These are phyloP conservation scores for Lophura nycthemera DNA, from an alignment of 2,113 vertebrate genomes.

Conservation along the genomic window DNA sequence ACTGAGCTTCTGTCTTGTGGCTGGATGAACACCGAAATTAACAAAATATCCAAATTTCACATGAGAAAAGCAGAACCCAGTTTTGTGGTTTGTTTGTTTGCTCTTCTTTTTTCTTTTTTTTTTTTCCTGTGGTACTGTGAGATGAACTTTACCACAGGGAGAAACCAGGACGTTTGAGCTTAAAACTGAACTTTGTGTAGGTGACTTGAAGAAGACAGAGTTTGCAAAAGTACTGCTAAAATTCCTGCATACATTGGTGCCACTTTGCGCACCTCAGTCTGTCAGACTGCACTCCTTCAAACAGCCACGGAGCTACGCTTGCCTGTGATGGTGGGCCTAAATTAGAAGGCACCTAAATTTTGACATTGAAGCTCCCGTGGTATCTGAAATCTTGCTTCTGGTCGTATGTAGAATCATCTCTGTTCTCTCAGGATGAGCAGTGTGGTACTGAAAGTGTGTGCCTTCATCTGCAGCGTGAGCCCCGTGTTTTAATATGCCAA, in stretches of 20 bases:
- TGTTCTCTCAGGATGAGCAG: not conserved
- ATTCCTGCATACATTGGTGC: not conserved
- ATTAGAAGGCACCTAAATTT: not conserved
- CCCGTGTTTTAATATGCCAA: not conserved
- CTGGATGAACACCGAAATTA: not conserved
- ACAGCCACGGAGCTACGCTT: not conserved
- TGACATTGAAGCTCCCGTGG: not conserved
- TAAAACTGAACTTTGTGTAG: not conserved
- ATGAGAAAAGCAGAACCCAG: not conserved
- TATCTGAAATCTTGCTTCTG: conserved; percentile 4
- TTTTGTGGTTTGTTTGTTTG: fast-evolving
- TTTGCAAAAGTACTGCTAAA: not conserved
- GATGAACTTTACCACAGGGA: not conserved
- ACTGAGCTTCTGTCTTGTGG: not conserved
- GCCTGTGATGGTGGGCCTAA: not conserved
- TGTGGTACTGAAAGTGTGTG: not conserved
- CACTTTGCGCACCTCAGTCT: not conserved
- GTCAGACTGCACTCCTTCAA: not conserved
- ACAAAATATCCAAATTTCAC: not conserved
- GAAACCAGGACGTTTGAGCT: not conserved
- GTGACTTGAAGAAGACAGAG: not conserved
- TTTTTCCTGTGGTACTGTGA: not conserved
- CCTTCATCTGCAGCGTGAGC: not conserved
- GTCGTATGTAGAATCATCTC: not conserved
- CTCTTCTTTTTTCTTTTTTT: not conserved